Conservation (phyloP, 2,888 invertebrate genomes). For the Drosophila birchii region DNA sequence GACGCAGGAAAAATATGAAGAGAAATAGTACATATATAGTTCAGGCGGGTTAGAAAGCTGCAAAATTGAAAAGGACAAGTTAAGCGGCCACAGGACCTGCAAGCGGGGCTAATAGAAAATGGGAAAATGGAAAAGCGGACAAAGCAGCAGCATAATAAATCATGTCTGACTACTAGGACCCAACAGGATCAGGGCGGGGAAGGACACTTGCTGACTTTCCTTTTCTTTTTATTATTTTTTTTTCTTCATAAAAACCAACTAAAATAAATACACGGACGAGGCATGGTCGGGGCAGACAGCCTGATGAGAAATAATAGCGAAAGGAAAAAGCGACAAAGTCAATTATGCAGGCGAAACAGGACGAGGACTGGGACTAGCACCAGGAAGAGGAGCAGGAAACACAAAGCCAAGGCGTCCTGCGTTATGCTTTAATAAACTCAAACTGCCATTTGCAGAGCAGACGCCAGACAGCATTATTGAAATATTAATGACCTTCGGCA, state of each 20-base stretch:
- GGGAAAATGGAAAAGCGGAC: slow-evolving; percentile 30
- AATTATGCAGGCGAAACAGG: slow-evolving; percentile 69
- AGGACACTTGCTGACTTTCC: slow-evolving; percentile 57
- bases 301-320: slow-evolving; percentile 65
- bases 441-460: slow-evolving; percentile 54
- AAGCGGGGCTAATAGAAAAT: slow-evolving; percentile 69
- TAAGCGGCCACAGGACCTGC: slow-evolving; percentile 59
- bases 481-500: slow-evolving; percentile 71
- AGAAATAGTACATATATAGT: slow-evolving; percentile 34
- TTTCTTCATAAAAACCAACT: slow-evolving; percentile 68
- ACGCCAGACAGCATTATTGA: slow-evolving; percentile 63
- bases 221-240: slow-evolving; percentile 3
- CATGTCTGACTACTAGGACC: slow-evolving; percentile 57
- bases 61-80: slow-evolving; percentile 76
- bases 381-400: slow-evolving; percentile 39
- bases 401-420: slow-evolving; percentile 28
- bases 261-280: slow-evolving; percentile 52
- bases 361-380: not conserved
- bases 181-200: slow-evolving; percentile 48
- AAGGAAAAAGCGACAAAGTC: slow-evolving; percentile 74
- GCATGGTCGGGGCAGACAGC: slow-evolving; percentile 11
- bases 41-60: slow-evolving; percentile 35
- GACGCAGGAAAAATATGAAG: slow-evolving; percentile 18
- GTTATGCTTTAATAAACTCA: slow-evolving; percentile 51
- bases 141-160: slow-evolving; percentile 75